These are phyloP conservation scores for Meliscaeva auricollis DNA, from an alignment of 2,888 invertebrate genomes.

Conservation along the genomic window DNA sequence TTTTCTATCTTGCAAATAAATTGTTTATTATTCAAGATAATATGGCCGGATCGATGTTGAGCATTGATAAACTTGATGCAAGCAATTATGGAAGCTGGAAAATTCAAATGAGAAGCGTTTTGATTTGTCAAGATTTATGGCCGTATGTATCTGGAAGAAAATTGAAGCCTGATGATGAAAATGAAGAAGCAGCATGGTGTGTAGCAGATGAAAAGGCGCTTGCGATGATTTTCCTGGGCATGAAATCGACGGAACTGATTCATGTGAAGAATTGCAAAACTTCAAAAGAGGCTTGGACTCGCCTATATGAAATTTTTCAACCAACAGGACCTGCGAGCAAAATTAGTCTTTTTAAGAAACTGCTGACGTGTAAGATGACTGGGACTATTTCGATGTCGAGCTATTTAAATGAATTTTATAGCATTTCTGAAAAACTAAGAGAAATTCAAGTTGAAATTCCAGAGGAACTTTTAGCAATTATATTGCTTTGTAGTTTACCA, in stretches of 20 bases:
- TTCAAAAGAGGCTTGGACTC: neutral
- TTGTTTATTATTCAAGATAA: too few species aligned
- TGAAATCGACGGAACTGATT: neutral
- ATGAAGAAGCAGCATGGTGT: neutral
- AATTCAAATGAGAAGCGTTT: neutral
- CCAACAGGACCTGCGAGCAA: neutral
- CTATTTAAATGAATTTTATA: neutral
- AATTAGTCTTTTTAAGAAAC: neutral
- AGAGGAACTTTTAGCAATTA: neutral
- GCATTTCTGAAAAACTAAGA: neutral
- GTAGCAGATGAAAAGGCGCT: neutral
- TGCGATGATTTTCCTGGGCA: neutral
- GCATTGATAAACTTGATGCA: too few species aligned
- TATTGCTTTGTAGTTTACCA: neutral
- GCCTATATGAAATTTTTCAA: neutral
- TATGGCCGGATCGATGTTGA: too few species aligned
- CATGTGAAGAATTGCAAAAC: neutral
- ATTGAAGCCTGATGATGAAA: neutral
- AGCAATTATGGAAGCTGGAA: neutral
- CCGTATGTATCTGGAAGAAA: neutral
- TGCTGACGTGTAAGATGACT: neutral
- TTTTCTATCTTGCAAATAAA: too few species aligned
- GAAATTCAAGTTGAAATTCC: neutral
- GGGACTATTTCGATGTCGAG: neutral
- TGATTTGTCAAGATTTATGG: slow-evolving; percentile 1